Evolutionary conservation across 2,113 vertebrate species (phyloP).

Genomic region (Ciconia stormi): DNA sequence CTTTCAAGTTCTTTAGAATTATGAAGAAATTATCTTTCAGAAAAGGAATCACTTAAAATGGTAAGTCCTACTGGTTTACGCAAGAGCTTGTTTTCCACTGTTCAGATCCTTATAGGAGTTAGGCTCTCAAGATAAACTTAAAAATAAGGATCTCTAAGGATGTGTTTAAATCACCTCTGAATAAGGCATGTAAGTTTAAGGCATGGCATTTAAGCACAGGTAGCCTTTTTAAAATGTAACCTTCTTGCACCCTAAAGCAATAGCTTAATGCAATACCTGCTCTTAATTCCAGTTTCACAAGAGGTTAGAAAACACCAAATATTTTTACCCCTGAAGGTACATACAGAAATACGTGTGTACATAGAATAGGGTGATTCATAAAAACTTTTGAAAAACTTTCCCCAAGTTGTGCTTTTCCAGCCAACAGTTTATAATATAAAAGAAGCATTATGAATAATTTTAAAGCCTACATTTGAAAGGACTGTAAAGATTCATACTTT

Average conservation of each 20-base stretch:
- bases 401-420: not conserved
- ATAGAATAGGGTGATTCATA: not conserved
- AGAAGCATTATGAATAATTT: not conserved
- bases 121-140: not conserved
- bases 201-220: not conserved
- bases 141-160: not conserved
- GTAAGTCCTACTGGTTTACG: not conserved
- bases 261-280: not conserved
- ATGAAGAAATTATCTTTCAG: not conserved
- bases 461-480: not conserved
- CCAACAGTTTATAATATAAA: not conserved
- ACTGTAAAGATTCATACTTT: not conserved
- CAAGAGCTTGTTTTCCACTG: not conserved
- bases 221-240: not conserved
- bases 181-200: not conserved
- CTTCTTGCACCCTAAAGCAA: not conserved
- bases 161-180: not conserved
- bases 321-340: not conserved
- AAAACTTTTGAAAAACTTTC: not conserved
- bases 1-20: not conserved
- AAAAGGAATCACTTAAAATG: not conserved
- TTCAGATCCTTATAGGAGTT: not conserved
- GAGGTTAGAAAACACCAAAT: not conserved
- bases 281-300: not conserved
- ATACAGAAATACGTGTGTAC: accelerated